Conservation (phyloP, 2,888 invertebrate species). For the Sphaerophoria rueppellii region DNA sequence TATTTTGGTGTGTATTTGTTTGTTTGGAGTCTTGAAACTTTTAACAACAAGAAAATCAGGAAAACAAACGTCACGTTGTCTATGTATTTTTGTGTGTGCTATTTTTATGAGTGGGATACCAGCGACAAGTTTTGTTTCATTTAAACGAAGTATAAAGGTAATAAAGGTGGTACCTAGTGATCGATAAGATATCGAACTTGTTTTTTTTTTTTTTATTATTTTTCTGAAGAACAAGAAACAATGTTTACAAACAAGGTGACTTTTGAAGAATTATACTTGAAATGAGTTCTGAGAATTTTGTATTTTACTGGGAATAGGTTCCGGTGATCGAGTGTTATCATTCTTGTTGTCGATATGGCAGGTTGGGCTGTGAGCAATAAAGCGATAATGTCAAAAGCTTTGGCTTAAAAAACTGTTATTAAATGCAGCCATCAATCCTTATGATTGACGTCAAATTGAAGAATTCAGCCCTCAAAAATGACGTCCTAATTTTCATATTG, state of each 20-base stretch:
- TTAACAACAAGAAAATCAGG: constrained; percentile 16
- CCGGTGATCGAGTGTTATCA: constrained; percentile 1
- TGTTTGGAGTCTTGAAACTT: not conserved
- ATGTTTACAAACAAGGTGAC: constrained; percentile 27
- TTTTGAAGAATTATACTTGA: constrained; percentile 11
- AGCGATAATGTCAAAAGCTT: no score
- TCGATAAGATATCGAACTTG: constrained; percentile 54
- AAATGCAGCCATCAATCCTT: no score
- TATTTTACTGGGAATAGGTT: constrained; percentile 4
- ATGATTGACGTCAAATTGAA: no score
- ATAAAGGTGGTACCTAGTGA: constrained; percentile 40
- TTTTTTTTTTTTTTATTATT: constrained; percentile 28
- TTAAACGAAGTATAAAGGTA: constrained; percentile 9
- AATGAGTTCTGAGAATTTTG: constrained; percentile 7
- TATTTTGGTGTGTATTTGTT: not conserved
- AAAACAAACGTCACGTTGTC: constrained; percentile 19
- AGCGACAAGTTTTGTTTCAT: constrained; percentile 17
- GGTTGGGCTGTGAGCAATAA: no score
- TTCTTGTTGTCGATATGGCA: not conserved
- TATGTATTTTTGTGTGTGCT: not conserved
- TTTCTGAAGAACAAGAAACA: constrained; percentile 21
- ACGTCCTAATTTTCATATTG: no score
- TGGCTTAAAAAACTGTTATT: no score
- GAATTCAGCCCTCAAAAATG: no score
- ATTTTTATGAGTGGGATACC: constrained; percentile 30